Evolutionary conservation across 2,113 vertebrate species (phyloP).

Genomic region (Callospermophilus lateralis): DNA sequence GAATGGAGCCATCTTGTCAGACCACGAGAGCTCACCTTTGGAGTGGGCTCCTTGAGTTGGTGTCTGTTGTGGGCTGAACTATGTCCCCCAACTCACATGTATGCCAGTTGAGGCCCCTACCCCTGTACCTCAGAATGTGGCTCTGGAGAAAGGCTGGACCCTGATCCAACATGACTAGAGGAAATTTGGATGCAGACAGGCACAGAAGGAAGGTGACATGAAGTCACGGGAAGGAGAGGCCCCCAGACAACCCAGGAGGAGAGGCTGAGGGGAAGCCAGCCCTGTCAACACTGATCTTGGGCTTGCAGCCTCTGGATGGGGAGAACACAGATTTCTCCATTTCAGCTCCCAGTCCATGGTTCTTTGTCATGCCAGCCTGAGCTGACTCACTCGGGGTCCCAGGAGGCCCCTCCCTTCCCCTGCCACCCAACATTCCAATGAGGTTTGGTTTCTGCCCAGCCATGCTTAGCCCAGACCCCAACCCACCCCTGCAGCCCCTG

Average conservation of each 20-base stretch:
- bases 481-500: neutral
- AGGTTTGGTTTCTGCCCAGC: neutral
- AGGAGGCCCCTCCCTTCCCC: fast-evolving
- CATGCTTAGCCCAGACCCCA: neutral
- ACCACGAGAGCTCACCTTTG: neutral
- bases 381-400: neutral
- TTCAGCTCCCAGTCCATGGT: neutral
- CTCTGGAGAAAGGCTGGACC: neutral
- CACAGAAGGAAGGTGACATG: neutral
- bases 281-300: neutral
- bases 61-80: neutral
- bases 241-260: neutral
- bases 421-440: neutral
- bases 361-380: too few relatives aligned
- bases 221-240: neutral
- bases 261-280: neutral
- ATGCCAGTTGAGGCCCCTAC: neutral
- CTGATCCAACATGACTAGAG: neutral
- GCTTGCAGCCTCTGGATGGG: neutral
- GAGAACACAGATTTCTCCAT: neutral
- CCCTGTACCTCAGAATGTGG: neutral
- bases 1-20: neutral
- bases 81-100: neutral
- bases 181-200: neutral
- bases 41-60: neutral